These are phyloP conservation scores for Corynorhinus townsendii DNA, from an alignment of 2,113 vertebrate species.

Conservation along the genomic window DNA sequence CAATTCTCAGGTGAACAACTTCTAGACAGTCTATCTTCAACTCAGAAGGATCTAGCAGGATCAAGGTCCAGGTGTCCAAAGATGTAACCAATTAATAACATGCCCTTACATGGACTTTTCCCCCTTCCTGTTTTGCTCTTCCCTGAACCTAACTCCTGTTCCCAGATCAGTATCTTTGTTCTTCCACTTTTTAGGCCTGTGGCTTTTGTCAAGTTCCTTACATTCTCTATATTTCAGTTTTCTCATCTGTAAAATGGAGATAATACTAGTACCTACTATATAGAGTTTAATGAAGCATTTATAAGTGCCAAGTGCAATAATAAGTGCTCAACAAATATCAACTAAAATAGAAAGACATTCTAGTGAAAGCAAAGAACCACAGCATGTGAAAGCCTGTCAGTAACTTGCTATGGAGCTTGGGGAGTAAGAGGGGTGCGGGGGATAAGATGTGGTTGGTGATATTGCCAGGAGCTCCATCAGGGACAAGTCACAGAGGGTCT, in stretches of 20 bases:
- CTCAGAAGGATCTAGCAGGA: background rate
- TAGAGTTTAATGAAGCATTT: background rate
- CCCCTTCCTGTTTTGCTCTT: background rate
- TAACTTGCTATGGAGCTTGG: background rate
- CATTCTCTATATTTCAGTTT: background rate
- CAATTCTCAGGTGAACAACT: background rate
- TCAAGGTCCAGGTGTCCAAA: background rate
- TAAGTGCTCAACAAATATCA: background rate
- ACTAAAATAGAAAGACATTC: background rate
- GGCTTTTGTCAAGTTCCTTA: background rate
- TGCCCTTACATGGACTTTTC: background rate
- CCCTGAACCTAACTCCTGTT: background rate
- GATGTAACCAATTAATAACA: no score
- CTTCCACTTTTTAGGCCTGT: background rate
- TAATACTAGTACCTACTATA: background rate
- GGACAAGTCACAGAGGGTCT: background rate
- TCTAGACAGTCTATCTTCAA: background rate
- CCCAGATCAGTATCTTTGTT: background rate
- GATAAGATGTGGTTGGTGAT: background rate
- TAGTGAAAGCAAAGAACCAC: background rate
- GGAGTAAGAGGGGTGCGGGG: accelerated
- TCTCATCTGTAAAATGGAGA: background rate
- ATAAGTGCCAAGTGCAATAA: background rate
- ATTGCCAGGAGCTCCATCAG: background rate
- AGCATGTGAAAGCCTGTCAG: background rate